Evolutionary conservation across 92 coral and sea anemone genomes (phyloP), one percentile per base, ranked within the genome.

Genomic region (Desmophyllum pertusum): DNA sequence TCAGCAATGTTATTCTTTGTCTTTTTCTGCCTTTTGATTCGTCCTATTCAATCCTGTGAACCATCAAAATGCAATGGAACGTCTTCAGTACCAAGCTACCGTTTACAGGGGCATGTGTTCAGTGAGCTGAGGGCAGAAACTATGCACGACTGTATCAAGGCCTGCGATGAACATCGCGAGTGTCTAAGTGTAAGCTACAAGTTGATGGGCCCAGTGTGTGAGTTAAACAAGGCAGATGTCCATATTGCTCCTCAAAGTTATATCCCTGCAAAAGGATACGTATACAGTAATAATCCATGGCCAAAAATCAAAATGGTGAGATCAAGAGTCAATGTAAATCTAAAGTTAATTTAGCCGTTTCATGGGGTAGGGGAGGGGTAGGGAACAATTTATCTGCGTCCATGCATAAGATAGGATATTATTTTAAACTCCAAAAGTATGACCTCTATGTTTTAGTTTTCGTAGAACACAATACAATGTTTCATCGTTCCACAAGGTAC

Each of bases 191-290:
- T 75, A 17, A 75, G 51, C 79, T 75, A 17, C 64, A 75, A 75
- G 61, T 50, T 23, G 31, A 3, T 52, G 3, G 65, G 57, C 13
- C 9, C 6, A 30, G 17, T 75, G 33, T 75, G 79, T 30, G 64
- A 75, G 40, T 23, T 46, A 17, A 69, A 68, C 51, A 81, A 37
- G 33, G 85, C 63, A 17, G 76, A 66, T 70, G 76, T 36, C 65
- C 64, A 75, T 4, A 75, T 75, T 51, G 79, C 79, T 9, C 33
- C 64, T 10, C 46, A 76, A 9, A 31, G 19, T 2, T 37, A 50
- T 9, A 52, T 53, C 30, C 46, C 68, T 35, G 46, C 68, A 40
- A 76, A n/a, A 53, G 80, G 80, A 3, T 76, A 52, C 10, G 79
- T 52, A 2, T 75, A 75, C 45, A 10, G 17, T 4, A 48, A 76